Conservation (phyloP, 2,113 vertebrate genomes). For the Sander vitreus region DNA sequence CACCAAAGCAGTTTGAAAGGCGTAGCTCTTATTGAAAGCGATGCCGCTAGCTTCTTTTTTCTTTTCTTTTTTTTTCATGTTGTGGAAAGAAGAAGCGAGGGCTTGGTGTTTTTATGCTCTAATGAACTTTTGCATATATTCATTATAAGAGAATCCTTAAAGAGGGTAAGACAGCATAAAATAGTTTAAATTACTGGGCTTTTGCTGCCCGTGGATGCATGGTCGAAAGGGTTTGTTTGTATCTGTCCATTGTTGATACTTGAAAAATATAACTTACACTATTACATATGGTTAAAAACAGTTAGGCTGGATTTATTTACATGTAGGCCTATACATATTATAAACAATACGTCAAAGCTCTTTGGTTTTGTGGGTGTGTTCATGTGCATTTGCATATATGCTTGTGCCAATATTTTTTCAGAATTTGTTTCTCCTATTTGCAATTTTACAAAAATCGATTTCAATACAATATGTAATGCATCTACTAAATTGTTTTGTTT, state of each 20-base stretch:
- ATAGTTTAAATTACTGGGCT: conserved; percentile 37
- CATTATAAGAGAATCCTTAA: conserved; percentile 72
- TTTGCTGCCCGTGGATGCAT: conserved; percentile 22
- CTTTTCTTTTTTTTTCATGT: conserved; percentile 62
- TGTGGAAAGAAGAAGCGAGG: conserved; percentile 65
- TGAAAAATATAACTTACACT: conserved; percentile 26
- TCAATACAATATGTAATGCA: not conserved
- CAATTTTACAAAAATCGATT: not conserved
- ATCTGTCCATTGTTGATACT: conserved; percentile 43
- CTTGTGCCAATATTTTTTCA: not conserved
- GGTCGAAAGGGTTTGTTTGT: conserved; percentile 61
- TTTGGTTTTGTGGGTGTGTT: not conserved
- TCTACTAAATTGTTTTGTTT: conserved; percentile 7
- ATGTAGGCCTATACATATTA: conserved; percentile 1
- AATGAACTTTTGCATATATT: conserved; percentile 81
- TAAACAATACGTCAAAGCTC: conserved; percentile 5
- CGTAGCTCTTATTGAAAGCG: conserved; percentile 79
- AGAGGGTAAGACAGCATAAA: conserved; percentile 57
- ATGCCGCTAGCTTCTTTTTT: conserved; percentile 65
- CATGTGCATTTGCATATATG: not conserved
- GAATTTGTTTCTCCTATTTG: not conserved
- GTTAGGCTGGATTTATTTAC: conserved; percentile 12
- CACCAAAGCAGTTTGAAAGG: conserved; percentile 85
- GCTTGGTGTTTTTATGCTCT: conserved; percentile 76
- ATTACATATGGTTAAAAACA: not conserved